Percentiles rank a stretch among this genome's conserved stretches.
These are phyloP conservation scores for Buphagus erythrorhynchus DNA, from an alignment of 2,797 vertebrate species.

Conservation along the genomic window DNA sequence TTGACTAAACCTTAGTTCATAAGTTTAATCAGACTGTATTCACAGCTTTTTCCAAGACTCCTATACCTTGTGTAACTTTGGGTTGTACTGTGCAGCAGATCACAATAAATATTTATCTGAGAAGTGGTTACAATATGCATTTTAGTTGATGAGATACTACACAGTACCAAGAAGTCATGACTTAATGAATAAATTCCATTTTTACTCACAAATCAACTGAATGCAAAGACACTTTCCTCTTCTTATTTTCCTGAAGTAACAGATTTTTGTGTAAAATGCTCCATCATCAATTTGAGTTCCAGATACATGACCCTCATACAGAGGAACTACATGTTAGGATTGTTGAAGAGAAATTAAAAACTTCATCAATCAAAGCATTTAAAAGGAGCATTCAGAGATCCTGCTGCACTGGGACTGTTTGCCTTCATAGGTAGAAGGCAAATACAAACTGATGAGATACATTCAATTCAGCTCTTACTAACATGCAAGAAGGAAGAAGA, in stretches of 20 bases:
- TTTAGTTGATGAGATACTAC: slow-evolving; percentile 26
- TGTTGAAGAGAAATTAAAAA: not conserved
- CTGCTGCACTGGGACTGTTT: not conserved
- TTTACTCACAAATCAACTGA: slow-evolving; percentile 42
- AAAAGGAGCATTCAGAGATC: not conserved
- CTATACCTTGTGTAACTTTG: slow-evolving; percentile 22
- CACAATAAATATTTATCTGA: slow-evolving; percentile 39
- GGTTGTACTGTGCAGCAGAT: slow-evolving; percentile 19
- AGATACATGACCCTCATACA: not conserved
- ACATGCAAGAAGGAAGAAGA: not conserved
- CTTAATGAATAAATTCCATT: not conserved
- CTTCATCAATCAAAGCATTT: not conserved
- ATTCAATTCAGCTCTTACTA: not conserved
- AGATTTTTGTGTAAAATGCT: not conserved
- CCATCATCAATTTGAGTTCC: not conserved
- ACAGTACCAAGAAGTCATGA: not conserved
- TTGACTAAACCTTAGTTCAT: slow-evolving; percentile 53
- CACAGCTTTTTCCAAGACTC: not conserved
- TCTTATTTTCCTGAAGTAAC: not conserved
- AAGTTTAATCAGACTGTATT: not conserved
- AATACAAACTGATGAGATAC: not conserved
- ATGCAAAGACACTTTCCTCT: not conserved
- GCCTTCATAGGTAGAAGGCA: not conserved
- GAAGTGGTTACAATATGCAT: not conserved
- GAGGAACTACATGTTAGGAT: not conserved